Conservation (phyloP, 2,797 vertebrate genomes). For the Thunnus albacares region DNA sequence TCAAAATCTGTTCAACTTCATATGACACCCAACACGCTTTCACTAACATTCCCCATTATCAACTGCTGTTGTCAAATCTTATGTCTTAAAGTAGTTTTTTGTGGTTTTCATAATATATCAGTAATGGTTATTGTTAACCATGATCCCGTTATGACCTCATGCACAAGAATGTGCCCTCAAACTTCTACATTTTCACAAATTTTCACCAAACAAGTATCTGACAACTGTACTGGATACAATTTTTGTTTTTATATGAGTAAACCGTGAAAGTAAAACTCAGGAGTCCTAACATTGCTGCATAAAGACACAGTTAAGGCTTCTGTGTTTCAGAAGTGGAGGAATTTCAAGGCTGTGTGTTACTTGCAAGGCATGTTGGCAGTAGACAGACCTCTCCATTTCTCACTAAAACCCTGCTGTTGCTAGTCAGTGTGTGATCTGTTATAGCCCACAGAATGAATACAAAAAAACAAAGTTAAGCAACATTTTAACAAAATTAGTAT, state of each 20-base stretch:
- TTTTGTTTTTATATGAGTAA: neutral
- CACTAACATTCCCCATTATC: too few relatives aligned
- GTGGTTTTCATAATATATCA: neutral
- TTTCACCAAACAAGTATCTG: neutral
- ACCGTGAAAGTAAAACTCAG: neutral
- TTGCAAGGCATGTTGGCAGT: conserved; percentile 61
- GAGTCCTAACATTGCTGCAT: conserved; percentile 32
- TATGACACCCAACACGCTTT: too few relatives aligned
- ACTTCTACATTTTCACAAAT: too few relatives aligned
- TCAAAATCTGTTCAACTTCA: too few relatives aligned
- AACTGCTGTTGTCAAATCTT: too few relatives aligned
- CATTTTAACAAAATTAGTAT: conserved; percentile 28
- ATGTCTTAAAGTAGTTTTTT: neutral
- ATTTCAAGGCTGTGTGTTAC: conserved; percentile 75
- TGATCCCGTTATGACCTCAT: neutral
- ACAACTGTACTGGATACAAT: too few relatives aligned
- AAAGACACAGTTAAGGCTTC: conserved; percentile 29
- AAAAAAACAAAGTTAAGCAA: neutral
- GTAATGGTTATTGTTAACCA: neutral
- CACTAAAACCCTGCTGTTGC: conserved; percentile 17
- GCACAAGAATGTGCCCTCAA: neutral
- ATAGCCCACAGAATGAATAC: neutral
- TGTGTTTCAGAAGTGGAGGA: conserved; percentile 58
- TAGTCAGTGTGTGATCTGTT: conserved; percentile 11
- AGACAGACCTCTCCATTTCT: conserved; percentile 25